phyloP scores from a whole-genome alignment of 2,113 vertebrate species.

The Periophthalmus modestus region DNA sequence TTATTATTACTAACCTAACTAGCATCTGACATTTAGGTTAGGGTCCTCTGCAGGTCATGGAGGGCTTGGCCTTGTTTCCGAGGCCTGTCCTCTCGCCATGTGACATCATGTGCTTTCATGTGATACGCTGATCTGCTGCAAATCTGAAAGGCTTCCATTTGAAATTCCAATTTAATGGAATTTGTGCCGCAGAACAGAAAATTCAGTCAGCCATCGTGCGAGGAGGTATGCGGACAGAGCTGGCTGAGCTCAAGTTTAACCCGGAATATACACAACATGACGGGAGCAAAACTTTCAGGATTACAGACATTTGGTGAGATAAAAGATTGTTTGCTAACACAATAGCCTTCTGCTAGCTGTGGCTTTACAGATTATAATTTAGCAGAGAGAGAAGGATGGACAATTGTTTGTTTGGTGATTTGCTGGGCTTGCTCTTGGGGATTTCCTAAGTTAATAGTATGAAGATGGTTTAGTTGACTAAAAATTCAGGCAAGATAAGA shows the following conservation, averaged over 20 bases:
- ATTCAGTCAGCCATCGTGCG: slow-evolving; percentile 66
- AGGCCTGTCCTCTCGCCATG: slow-evolving; percentile 66
- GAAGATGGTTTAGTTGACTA: neutral
- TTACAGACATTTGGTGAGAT: slow-evolving; percentile 58
- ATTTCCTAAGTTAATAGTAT: neutral
- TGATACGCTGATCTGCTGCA: slow-evolving; percentile 76
- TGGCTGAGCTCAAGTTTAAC: slow-evolving; percentile 36
- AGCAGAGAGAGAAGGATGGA: neutral
- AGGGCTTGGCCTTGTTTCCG: slow-evolving; percentile 43
- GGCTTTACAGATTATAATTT: neutral
- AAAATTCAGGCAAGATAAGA: neutral
- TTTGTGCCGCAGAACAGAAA: slow-evolving; percentile 72
- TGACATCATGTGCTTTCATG: slow-evolving; percentile 85
- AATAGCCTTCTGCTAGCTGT: neutral
- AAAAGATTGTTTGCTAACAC: neutral
- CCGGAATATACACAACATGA: slow-evolving; percentile 49
- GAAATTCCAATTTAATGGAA: slow-evolving; percentile 79
- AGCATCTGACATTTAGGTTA: neutral
- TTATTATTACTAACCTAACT: neutral
- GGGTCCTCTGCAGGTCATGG: slow-evolving; percentile 46
- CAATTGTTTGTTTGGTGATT: neutral
- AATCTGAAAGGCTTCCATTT: slow-evolving; percentile 78
- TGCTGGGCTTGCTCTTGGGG: neutral
- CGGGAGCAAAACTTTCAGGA: slow-evolving; percentile 28
- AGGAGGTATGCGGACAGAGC: slow-evolving; percentile 58